Evolutionary conservation across 1,140 invertebrate species (phyloP).

Genomic region (Drosophila arawakana): DNA sequence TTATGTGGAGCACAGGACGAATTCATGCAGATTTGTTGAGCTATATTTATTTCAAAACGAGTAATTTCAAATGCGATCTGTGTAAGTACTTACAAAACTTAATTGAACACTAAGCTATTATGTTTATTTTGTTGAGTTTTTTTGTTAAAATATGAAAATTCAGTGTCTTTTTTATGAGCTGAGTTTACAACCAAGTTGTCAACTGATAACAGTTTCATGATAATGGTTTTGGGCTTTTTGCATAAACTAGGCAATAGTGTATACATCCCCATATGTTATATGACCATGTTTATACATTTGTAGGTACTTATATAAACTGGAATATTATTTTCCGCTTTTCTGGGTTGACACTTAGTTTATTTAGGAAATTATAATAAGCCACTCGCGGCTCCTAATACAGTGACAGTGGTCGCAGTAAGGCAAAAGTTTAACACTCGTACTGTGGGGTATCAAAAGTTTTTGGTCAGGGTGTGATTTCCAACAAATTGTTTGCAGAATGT

Average conservation of each 20-base stretch:
- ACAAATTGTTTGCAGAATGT: slow-evolving; percentile 7
- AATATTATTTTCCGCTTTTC: slow-evolving; percentile 69
- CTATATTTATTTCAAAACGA: no score
- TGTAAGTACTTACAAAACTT: no score
- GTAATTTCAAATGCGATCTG: no score
- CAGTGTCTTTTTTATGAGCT: no score
- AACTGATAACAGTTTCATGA: no score
- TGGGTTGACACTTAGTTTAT: slow-evolving; percentile 67
- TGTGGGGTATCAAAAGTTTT: background rate
- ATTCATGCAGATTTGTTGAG: no score
- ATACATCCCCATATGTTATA: background rate
- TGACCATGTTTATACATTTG: slow-evolving; percentile 52
- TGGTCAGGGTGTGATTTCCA: slow-evolving; percentile 9
- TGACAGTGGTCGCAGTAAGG: slow-evolving; percentile 7
- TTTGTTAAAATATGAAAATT: no score
- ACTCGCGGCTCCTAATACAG: slow-evolving; percentile 45
- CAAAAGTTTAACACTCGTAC: slow-evolving; percentile 1
- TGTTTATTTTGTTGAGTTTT: no score
- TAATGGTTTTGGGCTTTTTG: background rate
- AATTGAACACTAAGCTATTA: no score
- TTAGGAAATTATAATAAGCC: slow-evolving; percentile 76
- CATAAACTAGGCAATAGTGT: no score
- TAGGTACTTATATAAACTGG: slow-evolving; percentile 49
- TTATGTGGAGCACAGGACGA: no score
- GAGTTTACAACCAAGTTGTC: no score